Evolutionary conservation across 2,888 invertebrate species (phyloP).

Genomic region (Tiliacea citrago): DNA sequence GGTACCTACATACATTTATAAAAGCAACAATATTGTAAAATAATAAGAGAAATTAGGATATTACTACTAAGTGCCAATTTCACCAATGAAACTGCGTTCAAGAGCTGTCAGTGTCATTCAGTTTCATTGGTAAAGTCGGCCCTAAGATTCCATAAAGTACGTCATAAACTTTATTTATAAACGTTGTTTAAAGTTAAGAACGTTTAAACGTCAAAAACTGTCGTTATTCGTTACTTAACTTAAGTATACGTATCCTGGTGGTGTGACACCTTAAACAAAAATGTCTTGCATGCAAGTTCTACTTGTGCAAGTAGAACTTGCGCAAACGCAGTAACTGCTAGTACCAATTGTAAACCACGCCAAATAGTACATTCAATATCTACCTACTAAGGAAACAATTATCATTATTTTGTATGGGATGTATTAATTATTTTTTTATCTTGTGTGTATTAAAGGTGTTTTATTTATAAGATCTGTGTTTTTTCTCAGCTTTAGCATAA

Average conservation of each 20-base stretch:
- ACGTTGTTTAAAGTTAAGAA: background rate
- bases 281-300: background rate
- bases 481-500: conserved; percentile 2
- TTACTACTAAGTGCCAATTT: background rate
- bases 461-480: conserved; percentile 17
- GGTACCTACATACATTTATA: background rate
- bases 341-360: conserved; percentile 24
- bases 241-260: too few species aligned
- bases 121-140: too few species aligned
- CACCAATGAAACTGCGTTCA: too few species aligned
- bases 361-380: conserved; percentile 35
- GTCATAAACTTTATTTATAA: background rate
- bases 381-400: conserved; percentile 2
- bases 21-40: conserved; percentile 7
- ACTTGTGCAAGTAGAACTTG: background rate
- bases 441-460: conserved; percentile 47
- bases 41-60: background rate
- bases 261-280: background rate
- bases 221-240: background rate
- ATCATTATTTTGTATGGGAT: conserved; percentile 45
- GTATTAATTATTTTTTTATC: conserved; percentile 40
- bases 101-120: too few species aligned
- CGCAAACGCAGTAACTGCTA: background rate
- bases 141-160: background rate
- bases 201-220: too few species aligned